phyloP scores from a whole-genome alignment of 2,113 vertebrate species.

The Prietella phreatophila region DNA sequence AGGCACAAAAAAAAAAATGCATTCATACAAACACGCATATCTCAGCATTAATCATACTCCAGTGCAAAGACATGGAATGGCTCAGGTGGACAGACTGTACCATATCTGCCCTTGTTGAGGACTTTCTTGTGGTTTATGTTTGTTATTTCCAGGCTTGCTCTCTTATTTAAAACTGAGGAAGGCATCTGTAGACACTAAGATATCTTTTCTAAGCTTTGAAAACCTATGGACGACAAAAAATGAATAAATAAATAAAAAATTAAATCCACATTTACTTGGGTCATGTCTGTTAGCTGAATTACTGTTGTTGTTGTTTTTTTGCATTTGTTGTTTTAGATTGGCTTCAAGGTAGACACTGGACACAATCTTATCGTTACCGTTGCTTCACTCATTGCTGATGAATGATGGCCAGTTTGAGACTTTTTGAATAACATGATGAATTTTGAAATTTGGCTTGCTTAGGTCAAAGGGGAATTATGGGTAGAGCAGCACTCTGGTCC shows the following conservation, averaged over 20 bases:
- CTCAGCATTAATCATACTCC: conserved; percentile 28
- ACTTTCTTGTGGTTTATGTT: neutral
- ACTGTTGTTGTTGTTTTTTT: neutral
- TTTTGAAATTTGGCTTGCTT: neutral
- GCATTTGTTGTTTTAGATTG: neutral
- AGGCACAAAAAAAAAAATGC: conserved; percentile 36
- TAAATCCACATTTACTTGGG: neutral
- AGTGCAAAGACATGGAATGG: conserved; percentile 39
- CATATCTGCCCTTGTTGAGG: conserved; percentile 25
- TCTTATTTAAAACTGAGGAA: conserved; percentile 21
- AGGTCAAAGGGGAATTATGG: neutral
- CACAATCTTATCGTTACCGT: neutral
- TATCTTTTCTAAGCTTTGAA: conserved; percentile 3
- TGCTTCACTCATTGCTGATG: neutral
- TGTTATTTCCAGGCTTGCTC: neutral
- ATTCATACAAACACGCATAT: conserved; percentile 30
- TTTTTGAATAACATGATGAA: conserved; percentile 4
- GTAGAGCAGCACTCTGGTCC: conserved; percentile 12
- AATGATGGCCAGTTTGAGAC: neutral
- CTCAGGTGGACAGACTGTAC: conserved; percentile 45
- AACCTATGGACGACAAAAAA: neutral
- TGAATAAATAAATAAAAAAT: too few species aligned
- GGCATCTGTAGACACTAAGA: neutral
- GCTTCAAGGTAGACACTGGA: neutral
- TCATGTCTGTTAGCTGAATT: conserved; percentile 4